phyloP scores from a whole-genome alignment of 92 coral and sea anemone genomes.

The Zoanthus sociatus region DNA sequence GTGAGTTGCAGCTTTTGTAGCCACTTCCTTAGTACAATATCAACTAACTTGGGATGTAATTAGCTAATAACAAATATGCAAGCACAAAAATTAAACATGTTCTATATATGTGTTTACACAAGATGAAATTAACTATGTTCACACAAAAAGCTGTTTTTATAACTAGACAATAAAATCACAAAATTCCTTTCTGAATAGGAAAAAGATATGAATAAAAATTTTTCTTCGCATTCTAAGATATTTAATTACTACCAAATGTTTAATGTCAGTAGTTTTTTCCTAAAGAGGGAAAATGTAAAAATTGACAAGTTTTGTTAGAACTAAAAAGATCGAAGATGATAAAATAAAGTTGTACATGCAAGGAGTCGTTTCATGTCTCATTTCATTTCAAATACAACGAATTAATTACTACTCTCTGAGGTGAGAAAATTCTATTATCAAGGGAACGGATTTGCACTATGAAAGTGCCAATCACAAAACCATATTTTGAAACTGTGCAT shows the following conservation, averaged over 20 bases:
- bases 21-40: background rate
- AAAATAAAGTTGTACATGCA: background rate
- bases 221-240: background rate
- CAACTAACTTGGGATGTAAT: constrained; percentile 4
- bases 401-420: constrained; percentile 9
- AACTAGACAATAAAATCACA: constrained; percentile 9
- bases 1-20: background rate
- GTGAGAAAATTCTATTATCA: constrained; percentile 31
- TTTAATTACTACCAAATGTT: background rate
- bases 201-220: background rate
- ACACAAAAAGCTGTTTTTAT: constrained; percentile 31
- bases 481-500: background rate
- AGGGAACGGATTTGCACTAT: constrained; percentile 17
- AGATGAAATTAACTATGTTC: constrained; percentile 19
- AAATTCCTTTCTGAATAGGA: background rate
- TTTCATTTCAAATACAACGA: constrained; percentile 6
- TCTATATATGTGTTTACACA: constrained; percentile 21
- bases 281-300: background rate
- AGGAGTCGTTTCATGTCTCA: background rate
- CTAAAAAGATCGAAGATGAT: background rate
- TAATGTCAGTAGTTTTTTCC: background rate
- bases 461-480: background rate
- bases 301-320: background rate
- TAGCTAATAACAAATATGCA: constrained; percentile 21
- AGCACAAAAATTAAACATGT: constrained; percentile 6